Evolutionary conservation across 2,888 invertebrate genomes (phyloP).

Genomic region (Parelbella ahira): DNA sequence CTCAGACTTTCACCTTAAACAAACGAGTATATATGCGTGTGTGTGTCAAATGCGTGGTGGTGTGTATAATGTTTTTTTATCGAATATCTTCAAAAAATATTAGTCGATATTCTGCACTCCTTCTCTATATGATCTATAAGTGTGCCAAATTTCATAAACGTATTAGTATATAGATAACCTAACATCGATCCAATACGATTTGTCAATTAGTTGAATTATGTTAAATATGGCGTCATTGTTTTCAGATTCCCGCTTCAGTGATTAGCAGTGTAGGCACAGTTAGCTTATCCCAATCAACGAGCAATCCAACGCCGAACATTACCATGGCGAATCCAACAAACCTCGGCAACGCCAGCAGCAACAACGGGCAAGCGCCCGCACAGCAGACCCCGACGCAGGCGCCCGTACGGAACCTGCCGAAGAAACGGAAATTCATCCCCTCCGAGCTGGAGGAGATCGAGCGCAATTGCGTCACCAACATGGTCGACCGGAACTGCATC

Average conservation of each 20-base stretch:
- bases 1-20: no score
- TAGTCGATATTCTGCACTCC: no score
- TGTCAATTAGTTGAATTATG: no score
- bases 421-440: constrained; percentile 94
- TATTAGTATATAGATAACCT: no score
- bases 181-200: no score
- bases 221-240: constrained; percentile 1
- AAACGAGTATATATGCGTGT: no score
- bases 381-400: constrained; percentile 74
- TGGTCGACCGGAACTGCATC: constrained; percentile 36
- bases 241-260: constrained; percentile 80
- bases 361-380: constrained; percentile 45
- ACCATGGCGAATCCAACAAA: constrained; percentile 74
- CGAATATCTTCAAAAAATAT: no score
- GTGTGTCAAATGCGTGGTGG: no score
- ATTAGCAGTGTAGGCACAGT: constrained; percentile 81
- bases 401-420: constrained; percentile 90
- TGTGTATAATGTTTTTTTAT: no score
- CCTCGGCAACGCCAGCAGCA: constrained; percentile 60
- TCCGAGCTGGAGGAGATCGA: constrained; percentile 87
- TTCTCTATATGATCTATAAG: no score
- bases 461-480: constrained; percentile 69
- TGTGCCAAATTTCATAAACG: no score
- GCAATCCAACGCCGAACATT: constrained; percentile 59
- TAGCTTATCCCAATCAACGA: constrained; percentile 69